These are phyloP conservation scores for Garra rufa DNA, from an alignment of 2,113 vertebrate species.

Conservation along the genomic window DNA sequence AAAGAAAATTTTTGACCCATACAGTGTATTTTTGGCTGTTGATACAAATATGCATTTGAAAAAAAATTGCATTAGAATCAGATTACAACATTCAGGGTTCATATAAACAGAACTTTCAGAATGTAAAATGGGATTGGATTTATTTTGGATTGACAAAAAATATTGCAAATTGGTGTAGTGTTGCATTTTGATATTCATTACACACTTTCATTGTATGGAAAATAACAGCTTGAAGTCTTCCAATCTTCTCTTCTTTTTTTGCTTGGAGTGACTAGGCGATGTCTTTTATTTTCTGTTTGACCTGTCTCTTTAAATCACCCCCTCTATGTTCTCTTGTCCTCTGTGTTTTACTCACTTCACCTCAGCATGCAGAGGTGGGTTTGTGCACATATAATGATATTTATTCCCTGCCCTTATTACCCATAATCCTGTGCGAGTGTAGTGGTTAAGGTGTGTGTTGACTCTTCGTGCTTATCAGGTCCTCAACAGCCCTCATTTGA, in stretches of 20 bases:
- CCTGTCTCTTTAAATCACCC: not conserved
- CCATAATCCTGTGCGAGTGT: constrained; percentile 74
- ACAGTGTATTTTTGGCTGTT: too few relatives aligned
- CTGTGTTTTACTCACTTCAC: not conserved
- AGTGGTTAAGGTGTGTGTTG: constrained; percentile 73
- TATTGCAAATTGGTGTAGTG: not conserved
- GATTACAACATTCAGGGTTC: too few relatives aligned
- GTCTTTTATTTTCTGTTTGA: not conserved
- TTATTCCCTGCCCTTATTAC: constrained; percentile 82
- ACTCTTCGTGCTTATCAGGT: constrained; percentile 84
- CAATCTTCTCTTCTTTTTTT: not conserved
- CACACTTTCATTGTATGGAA: not conserved
- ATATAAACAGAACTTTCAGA: too few relatives aligned
- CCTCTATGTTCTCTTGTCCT: not conserved
- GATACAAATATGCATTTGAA: too few relatives aligned
- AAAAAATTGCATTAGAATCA: too few relatives aligned
- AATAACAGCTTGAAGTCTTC: not conserved
- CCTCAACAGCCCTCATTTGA: constrained; percentile 83
- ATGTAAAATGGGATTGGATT: not conserved
- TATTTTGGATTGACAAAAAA: not conserved
- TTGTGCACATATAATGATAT: constrained; percentile 66
- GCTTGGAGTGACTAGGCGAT: not conserved
- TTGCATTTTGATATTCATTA: not conserved
- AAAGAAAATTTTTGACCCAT: too few relatives aligned
- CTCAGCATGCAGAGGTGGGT: not conserved